phyloP scores from a whole-genome alignment of 2,797 vertebrate species.

The Poecilia picta region DNA sequence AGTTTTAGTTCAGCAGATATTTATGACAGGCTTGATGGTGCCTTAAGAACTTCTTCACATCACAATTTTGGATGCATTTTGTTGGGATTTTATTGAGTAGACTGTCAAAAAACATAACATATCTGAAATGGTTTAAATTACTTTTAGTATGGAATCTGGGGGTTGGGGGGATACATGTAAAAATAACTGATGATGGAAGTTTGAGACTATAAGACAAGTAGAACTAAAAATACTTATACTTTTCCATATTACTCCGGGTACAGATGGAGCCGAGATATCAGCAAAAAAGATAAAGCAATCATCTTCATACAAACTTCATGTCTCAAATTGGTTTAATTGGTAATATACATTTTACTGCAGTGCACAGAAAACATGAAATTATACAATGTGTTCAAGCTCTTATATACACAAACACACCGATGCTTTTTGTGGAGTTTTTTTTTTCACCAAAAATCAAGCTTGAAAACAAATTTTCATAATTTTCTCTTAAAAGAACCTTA shows the following conservation, averaged over 20 bases:
- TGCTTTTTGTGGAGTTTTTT: conserved; percentile 36
- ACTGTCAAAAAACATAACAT: background rate
- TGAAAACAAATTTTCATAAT: conserved; percentile 37
- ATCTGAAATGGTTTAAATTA: background rate
- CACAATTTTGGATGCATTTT: background rate
- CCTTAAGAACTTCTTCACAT: background rate
- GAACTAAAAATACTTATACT: background rate
- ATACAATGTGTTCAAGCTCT: conserved; percentile 51
- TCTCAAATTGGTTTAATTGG: conserved; percentile 76
- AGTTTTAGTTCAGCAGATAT: background rate
- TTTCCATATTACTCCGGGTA: background rate
- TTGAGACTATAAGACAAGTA: background rate
- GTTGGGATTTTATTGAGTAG: background rate
- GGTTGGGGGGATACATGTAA: background rate
- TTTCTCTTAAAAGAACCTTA: conserved; percentile 44
- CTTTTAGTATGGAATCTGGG: background rate
- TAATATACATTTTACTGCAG: conserved; percentile 76
- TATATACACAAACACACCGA: conserved; percentile 56
- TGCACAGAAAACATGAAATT: conserved; percentile 74
- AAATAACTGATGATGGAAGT: background rate
- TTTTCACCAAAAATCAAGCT: conserved; percentile 35
- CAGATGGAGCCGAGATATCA: background rate
- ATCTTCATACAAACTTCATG: conserved; percentile 31
- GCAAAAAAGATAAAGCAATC: conserved; percentile 30
- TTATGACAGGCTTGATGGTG: background rate